Conservation (phyloP, 2,113 vertebrate species). For the Cheirogaleus medius region DNA sequence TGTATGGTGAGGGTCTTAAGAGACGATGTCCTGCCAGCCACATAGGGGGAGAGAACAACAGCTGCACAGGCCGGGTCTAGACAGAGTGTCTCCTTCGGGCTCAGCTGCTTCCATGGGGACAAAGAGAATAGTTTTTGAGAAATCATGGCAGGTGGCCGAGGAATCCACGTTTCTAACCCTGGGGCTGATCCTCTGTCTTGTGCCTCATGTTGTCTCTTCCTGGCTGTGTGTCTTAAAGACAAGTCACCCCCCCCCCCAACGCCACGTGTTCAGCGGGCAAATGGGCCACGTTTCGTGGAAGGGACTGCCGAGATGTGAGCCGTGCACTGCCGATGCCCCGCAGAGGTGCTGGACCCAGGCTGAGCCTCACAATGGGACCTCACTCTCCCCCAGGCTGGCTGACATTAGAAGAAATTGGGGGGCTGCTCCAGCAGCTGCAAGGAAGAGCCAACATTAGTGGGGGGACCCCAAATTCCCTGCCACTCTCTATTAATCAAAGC, state of each 20-base stretch:
- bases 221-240: neutral
- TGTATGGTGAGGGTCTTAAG: neutral
- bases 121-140: neutral
- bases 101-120: neutral
- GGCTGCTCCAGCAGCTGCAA: neutral
- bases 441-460: neutral
- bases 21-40: accelerated
- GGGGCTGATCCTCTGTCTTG: neutral
- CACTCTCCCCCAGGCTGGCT: neutral
- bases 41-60: neutral
- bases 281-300: neutral
- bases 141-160: accelerated
- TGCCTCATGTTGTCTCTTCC: accelerated
- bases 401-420: neutral
- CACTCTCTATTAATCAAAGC: neutral
- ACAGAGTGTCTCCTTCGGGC: accelerated
- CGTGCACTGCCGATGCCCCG: too few species aligned
- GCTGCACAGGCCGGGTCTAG: neutral
- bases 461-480: neutral
- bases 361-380: neutral
- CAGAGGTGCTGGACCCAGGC: neutral
- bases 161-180: neutral
- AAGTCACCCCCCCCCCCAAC: neutral
- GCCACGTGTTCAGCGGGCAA: neutral
- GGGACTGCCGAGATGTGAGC: neutral